Conservation (phyloP, 2,113 vertebrate genomes). For the Crocuta crocuta region DNA sequence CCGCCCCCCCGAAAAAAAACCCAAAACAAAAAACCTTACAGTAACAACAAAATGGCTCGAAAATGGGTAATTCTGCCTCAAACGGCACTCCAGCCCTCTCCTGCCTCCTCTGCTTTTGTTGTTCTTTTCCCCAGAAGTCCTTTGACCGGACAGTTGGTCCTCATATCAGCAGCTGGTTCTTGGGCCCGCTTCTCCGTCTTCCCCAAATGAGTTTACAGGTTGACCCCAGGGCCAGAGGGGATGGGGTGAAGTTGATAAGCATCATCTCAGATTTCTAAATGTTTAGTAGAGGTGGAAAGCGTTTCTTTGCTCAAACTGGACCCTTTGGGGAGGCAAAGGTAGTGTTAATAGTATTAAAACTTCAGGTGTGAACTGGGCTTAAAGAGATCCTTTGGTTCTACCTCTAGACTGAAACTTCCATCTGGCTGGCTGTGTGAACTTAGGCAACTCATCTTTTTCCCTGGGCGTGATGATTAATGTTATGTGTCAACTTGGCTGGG, state of each 20-base stretch:
- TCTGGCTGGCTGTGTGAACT: neutral
- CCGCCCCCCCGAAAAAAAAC: neutral
- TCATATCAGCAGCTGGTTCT: neutral
- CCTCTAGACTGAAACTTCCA: neutral
- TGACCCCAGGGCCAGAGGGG: neutral
- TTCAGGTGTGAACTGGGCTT: neutral
- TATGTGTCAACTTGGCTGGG: neutral
- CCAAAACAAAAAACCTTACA: neutral
- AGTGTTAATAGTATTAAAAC: neutral
- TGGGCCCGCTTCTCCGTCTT: neutral
- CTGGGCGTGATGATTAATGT: neutral
- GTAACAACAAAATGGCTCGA: neutral
- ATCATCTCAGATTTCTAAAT: neutral
- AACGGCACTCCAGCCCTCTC: neutral
- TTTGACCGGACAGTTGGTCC: neutral
- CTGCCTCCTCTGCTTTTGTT: neutral
- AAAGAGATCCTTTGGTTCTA: neutral
- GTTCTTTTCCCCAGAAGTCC: neutral
- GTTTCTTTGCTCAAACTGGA: neutral
- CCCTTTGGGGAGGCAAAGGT: neutral
- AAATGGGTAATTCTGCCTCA: neutral
- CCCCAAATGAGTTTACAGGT: neutral
- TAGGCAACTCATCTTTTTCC: neutral
- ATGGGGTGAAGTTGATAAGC: neutral
- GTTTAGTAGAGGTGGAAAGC: neutral